Evolutionary conservation across 2,797 vertebrate species (phyloP).

Genomic region (Poliocrania exsul): DNA sequence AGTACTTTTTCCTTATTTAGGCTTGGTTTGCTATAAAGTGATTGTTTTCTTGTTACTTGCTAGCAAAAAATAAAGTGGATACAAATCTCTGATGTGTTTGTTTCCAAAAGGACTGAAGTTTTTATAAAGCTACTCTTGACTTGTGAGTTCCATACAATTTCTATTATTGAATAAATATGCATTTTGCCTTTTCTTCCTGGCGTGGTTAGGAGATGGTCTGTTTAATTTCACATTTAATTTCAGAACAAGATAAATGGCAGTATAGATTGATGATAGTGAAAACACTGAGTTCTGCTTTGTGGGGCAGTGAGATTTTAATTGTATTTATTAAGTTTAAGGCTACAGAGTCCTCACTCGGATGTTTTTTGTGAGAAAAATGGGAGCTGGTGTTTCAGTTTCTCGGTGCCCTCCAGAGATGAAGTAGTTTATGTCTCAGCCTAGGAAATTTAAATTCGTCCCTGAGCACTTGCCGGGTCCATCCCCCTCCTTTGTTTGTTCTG

Average conservation of each 20-base stretch:
- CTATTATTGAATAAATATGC: neutral
- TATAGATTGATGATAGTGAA: neutral
- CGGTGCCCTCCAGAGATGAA: neutral
- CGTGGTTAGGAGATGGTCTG: neutral
- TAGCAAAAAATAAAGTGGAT: neutral
- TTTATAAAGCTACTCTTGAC: neutral
- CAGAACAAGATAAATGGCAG: neutral
- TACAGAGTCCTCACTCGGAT: neutral
- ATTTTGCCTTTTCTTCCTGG: neutral
- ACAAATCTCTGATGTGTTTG: neutral
- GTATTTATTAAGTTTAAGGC: neutral
- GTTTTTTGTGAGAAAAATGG: neutral
- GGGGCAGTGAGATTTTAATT: neutral
- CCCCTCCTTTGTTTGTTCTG: constrained; percentile 57
- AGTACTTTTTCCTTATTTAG: constrained; percentile 16
- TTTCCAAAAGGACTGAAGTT: neutral
- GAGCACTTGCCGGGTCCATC: neutral
- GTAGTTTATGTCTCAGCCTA: neutral
- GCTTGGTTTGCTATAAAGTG: neutral
- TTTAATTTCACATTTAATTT: neutral
- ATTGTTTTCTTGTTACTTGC: neutral
- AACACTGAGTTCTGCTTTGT: neutral
- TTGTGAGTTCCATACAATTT: neutral
- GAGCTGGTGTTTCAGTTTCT: neutral
- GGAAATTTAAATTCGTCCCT: neutral